Conservation (phyloP, 2,888 invertebrate species). For the Drosophila ochracea region DNA sequence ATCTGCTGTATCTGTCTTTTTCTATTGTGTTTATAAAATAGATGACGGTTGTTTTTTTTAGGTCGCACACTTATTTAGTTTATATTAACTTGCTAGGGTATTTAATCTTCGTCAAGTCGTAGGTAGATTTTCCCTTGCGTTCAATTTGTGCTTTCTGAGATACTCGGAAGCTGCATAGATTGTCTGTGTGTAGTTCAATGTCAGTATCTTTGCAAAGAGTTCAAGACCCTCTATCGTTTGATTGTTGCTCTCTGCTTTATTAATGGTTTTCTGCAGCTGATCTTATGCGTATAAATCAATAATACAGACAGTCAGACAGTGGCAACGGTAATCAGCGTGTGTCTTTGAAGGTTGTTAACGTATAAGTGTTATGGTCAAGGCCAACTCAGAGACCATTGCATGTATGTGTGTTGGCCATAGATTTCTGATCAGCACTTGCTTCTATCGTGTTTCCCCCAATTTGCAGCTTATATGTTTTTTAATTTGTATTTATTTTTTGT, state of each 20-base stretch:
- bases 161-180: constrained; percentile 42
- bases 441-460: constrained; percentile 33
- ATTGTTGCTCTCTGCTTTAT: constrained; percentile 32
- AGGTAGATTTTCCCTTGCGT: neutral
- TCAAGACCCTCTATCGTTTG: constrained; percentile 48
- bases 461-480: constrained; percentile 9
- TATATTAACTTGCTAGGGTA: constrained; percentile 7
- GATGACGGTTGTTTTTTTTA: neutral
- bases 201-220: constrained; percentile 51
- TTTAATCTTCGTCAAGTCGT: neutral
- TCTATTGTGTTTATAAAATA: neutral
- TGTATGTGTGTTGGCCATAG: constrained; percentile 52
- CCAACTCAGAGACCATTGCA: constrained; percentile 40
- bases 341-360: constrained; percentile 73
- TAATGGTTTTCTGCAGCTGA: constrained; percentile 63
- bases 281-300: constrained; percentile 75
- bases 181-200: constrained; percentile 66
- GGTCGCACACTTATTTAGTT: neutral
- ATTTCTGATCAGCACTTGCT: constrained; percentile 61
- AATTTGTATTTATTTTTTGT: neutral
- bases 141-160: constrained; percentile 7
- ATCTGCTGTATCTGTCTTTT: neutral
- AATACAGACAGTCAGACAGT: constrained; percentile 44
- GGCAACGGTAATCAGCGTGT: constrained; percentile 71
- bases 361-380: constrained; percentile 81